Base-by-base conservation (phyloP, 2,888 invertebrate species). In the Smittia sp. region DNA sequence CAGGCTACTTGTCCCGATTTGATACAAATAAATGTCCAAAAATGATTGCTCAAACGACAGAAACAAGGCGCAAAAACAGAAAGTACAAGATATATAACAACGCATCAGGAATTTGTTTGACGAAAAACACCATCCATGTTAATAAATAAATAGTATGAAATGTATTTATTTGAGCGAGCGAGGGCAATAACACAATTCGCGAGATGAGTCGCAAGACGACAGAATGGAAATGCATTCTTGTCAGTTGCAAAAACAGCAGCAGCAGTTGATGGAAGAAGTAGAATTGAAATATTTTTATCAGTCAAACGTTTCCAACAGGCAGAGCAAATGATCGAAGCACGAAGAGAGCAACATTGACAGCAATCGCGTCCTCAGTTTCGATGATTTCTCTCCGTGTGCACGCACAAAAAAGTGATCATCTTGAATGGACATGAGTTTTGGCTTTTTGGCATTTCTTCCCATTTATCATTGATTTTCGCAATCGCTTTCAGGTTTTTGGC, bases 141-240 rank as follows among this genome's bases (percentile, higher is more conserved):
- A 73, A 73, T 73, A 73, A 73, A 73, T 73, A 73, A 73, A 69
- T 46, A 72, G 54, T n/a, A 73, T 73, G 73, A 73, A 73, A 73
- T 73, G 65, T 73, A 63, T 65, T 65, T 65, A 73, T 73, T 65
- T 73, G 58, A 52, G 22, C 54, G 46, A 69, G 39, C 54, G 46
- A 73, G 73, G 73, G 73, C 73, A 73, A 73, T 73, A 73, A 73
- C 73, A 73, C 73, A 65, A 54, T 65, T 52, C 39, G 52, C 27
- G 63, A 63, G 27, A 63, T 63, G 27, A 58, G n/a, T 58, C 27
- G 9, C 65, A 62, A 62, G 20, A 62, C 32, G 32, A 32, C 46
- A n/a, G 15, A 46, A 46, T n/a, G n/a, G 11, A 46, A 46, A 46
- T 20, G 58, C 58, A 22, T 58, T 58, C 22, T 58, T 58, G 20